These are phyloP conservation scores for Argyra leucocephala DNA, from an alignment of 2,888 invertebrate species.

Conservation along the genomic window DNA sequence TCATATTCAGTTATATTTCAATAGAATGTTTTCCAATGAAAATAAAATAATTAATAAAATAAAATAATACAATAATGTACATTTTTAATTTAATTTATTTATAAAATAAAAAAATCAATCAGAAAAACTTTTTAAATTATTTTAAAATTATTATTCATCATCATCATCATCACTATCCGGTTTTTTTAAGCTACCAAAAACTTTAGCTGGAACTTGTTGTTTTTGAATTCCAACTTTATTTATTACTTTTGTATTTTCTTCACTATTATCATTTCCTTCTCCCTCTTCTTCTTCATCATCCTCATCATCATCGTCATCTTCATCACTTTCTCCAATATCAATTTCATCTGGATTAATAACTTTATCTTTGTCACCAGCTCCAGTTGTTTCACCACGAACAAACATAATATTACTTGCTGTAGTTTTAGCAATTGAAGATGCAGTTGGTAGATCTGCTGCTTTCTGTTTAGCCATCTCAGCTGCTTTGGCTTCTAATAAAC, in stretches of 20 bases:
- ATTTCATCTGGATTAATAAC: constrained; percentile 83
- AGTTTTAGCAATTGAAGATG: constrained; percentile 15
- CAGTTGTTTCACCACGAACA: constrained; percentile 79
- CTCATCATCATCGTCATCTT: constrained; percentile 51
- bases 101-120: not conserved
- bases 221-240: constrained; percentile 69
- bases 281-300: constrained; percentile 51
- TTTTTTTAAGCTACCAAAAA: constrained; percentile 72
- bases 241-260: constrained; percentile 48
- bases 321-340: constrained; percentile 65
- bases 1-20: not conserved
- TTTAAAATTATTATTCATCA: constrained; percentile 10
- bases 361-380: constrained; percentile 54
- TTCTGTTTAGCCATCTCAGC: constrained; percentile 45
- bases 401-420: constrained; percentile 61
- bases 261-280: constrained; percentile 45
- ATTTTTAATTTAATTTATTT: not conserved
- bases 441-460: not conserved
- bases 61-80: not conserved
- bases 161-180: constrained; percentile 34
- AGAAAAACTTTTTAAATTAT: not conserved
- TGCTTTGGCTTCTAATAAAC: constrained; percentile 75
- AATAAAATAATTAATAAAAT: not conserved
- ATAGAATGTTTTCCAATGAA: not conserved
- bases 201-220: constrained; percentile 77